These are phyloP conservation scores for Pocillopora damicornis DNA, from an alignment of 64 coral and sea anemone genomes.

Conservation along the genomic window DNA sequence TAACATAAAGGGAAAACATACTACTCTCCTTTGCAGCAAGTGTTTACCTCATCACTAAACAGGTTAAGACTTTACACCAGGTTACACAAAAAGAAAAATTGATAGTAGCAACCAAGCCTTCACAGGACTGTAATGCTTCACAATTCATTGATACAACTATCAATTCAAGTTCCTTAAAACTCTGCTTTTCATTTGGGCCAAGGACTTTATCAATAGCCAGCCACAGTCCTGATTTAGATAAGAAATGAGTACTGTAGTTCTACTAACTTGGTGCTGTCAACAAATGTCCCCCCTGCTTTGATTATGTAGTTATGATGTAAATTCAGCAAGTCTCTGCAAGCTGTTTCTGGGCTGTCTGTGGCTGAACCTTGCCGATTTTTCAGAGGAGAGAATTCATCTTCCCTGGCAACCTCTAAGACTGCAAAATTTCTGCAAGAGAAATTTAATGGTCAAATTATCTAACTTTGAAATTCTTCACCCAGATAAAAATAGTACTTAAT, in stretches of 20 bases:
- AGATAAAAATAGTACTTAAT: neutral
- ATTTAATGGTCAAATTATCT: neutral
- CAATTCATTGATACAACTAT: no score
- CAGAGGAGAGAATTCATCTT: conserved; percentile 69
- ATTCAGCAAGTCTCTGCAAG: conserved; percentile 20
- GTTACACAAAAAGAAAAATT: no score
- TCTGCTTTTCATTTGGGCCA: no score
- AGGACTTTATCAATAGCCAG: no score
- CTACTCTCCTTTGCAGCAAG: no score
- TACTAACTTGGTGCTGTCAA: conserved; percentile 42
- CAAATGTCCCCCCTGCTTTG: conserved; percentile 65
- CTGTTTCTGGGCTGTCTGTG: conserved; percentile 61
- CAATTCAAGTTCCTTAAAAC: no score
- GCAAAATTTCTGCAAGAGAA: conserved; percentile 58
- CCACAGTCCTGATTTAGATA: neutral
- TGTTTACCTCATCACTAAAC: no score
- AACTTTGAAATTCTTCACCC: neutral
- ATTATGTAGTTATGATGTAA: conserved; percentile 62
- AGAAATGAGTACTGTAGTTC: neutral
- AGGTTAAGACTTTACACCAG: no score
- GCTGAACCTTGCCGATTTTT: conserved; percentile 57
- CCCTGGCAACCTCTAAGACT: conserved; percentile 59
- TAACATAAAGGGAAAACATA: no score
- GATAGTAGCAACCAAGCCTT: no score
- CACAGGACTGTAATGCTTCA: no score